These are phyloP conservation scores for Meloe dianella DNA, from an alignment of 2,888 invertebrate genomes.

Conservation along the genomic window DNA sequence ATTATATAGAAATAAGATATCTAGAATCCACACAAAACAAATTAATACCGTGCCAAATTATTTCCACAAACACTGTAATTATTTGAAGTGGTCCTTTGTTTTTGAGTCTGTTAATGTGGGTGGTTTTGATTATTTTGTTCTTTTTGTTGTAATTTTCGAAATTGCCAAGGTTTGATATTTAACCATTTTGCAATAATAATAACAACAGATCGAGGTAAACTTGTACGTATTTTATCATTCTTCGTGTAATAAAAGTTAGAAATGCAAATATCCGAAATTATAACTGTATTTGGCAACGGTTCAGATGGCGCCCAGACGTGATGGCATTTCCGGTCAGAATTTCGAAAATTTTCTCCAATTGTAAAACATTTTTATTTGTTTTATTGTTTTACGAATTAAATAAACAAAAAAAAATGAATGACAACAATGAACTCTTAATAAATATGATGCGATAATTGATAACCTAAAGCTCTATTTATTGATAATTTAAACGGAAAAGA, in stretches of 20 bases:
- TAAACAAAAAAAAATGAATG: background rate
- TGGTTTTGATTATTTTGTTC: too few species aligned
- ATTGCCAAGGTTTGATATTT: background rate
- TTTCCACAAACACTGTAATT: background rate
- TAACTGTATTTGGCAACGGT: constrained; percentile 10
- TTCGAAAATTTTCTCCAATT: background rate
- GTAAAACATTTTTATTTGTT: background rate
- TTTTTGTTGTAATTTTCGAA: background rate
- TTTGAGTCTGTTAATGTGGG: background rate
- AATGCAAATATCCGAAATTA: constrained; percentile 5
- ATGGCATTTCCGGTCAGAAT: constrained; percentile 1
- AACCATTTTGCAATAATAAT: background rate
- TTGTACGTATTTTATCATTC: too few species aligned
- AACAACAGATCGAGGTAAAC: background rate
- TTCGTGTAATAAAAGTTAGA: background rate
- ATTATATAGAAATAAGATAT: background rate
- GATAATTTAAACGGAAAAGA: background rate
- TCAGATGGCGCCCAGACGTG: constrained; percentile 7
- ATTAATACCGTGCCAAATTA: background rate
- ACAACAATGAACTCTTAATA: background rate
- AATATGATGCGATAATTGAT: constrained; percentile 2
- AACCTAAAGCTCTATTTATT: background rate
- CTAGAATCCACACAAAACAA: background rate
- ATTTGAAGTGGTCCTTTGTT: background rate
- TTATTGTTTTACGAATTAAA: too few species aligned